Conservation (phyloP, 2,113 vertebrate species). For the Vulpes vulpes region DNA sequence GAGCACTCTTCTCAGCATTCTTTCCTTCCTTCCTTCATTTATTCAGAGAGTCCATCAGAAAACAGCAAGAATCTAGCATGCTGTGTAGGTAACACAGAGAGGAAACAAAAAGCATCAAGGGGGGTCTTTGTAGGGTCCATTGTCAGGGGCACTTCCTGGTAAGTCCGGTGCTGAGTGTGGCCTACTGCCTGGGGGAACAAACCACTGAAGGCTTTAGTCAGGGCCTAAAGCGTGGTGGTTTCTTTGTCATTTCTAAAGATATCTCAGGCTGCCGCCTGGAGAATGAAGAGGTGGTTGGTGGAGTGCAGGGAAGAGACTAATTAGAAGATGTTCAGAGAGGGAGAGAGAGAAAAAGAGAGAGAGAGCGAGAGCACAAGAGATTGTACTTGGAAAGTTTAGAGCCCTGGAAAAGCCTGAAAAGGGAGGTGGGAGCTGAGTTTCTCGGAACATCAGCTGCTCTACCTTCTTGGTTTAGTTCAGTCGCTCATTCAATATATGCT, state of each 20-base stretch:
- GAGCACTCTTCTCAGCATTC: background rate
- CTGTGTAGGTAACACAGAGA: background rate
- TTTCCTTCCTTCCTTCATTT: background rate
- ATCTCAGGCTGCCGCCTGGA: background rate
- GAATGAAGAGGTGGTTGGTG: background rate
- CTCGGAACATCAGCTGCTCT: background rate
- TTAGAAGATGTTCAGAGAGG: background rate
- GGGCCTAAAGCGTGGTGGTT: background rate
- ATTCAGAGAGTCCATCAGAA: background rate
- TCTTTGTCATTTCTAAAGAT: background rate
- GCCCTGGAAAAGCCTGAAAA: background rate
- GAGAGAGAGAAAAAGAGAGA: background rate
- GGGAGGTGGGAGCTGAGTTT: background rate
- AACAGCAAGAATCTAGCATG: background rate
- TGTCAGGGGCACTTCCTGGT: background rate
- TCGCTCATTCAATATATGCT: background rate
- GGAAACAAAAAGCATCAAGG: background rate
- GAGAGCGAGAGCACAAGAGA: no score
- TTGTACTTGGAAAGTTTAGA: background rate
- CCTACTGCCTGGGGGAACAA: background rate
- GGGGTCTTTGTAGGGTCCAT: background rate
- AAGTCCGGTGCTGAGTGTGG: background rate
- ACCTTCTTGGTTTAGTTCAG: background rate
- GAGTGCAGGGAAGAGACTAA: background rate
- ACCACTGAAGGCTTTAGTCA: background rate